Conservation (phyloP, 2,888 invertebrate species). For the Epirrita christyi region DNA sequence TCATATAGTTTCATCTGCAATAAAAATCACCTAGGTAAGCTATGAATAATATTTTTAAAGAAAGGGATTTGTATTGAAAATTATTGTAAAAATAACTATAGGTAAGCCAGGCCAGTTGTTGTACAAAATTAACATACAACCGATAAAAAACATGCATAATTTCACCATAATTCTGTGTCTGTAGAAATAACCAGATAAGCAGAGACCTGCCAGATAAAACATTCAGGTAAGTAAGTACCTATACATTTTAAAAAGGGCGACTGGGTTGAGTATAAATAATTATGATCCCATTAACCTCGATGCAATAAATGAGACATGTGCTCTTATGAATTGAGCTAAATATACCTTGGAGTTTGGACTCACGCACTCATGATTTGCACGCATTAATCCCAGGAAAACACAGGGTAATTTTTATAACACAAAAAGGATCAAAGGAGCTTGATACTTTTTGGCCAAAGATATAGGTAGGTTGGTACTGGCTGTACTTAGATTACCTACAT, state of each 20-base stretch:
- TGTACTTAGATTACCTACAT: no score
- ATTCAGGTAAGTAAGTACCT: no score
- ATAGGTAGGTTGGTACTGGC: no score
- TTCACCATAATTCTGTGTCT: conserved; percentile 5
- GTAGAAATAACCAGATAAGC: background rate
- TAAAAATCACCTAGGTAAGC: background rate
- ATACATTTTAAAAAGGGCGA: conserved; percentile 6
- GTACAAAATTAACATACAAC: background rate
- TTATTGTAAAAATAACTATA: no score
- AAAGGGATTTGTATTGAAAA: no score
- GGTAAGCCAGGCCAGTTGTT: background rate
- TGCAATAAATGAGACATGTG: conserved; percentile 42
- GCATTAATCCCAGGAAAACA: conserved; percentile 8
- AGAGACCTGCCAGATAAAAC: background rate
- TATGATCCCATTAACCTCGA: conserved; percentile 54
- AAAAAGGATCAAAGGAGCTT: background rate
- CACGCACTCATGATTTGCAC: conserved; percentile 22
- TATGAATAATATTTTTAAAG: no score
- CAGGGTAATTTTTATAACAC: background rate
- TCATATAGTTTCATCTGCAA: background rate
- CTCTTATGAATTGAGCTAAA: conserved; percentile 50
- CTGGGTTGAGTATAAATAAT: conserved; percentile 43
- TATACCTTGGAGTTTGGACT: conserved; percentile 54
- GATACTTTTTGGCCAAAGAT: background rate
- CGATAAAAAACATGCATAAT: conserved; percentile 1